Evolutionary conservation across 2,113 vertebrate species (phyloP).

Genomic region (Clarias gariepinus): DNA sequence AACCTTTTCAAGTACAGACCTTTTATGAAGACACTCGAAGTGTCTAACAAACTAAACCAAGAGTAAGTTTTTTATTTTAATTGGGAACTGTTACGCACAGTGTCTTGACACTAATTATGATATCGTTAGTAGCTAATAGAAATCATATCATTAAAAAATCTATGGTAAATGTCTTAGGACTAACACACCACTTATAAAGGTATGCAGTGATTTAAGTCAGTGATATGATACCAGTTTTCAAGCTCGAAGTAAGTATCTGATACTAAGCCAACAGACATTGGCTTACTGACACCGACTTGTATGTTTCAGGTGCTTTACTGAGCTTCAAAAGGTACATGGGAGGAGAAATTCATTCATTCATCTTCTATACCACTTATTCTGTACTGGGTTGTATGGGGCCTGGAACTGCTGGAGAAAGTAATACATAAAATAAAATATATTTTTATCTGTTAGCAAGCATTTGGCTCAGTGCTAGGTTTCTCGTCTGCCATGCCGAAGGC

Average conservation of each 20-base stretch:
- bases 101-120: not conserved
- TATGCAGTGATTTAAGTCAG: not conserved
- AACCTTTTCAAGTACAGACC: not conserved
- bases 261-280: not conserved
- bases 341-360: no score
- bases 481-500: no score
- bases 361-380: no score
- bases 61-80: not conserved
- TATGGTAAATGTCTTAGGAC: no score
- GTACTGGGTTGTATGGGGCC: no score
- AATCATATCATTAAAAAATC: not conserved
- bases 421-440: no score
- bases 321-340: no score
- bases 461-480: no score
- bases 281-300: not conserved
- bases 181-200: not conserved
- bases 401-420: not conserved
- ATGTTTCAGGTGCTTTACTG: not conserved
- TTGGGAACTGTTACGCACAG: not conserved
- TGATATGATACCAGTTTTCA: not conserved
- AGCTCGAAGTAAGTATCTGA: not conserved
- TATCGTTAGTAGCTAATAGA: not conserved
- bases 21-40: not conserved
- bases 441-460: no score
- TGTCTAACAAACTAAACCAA: not conserved